Evolutionary conservation across 2,113 vertebrate species (phyloP).

Genomic region (Trematomus loennbergii): DNA sequence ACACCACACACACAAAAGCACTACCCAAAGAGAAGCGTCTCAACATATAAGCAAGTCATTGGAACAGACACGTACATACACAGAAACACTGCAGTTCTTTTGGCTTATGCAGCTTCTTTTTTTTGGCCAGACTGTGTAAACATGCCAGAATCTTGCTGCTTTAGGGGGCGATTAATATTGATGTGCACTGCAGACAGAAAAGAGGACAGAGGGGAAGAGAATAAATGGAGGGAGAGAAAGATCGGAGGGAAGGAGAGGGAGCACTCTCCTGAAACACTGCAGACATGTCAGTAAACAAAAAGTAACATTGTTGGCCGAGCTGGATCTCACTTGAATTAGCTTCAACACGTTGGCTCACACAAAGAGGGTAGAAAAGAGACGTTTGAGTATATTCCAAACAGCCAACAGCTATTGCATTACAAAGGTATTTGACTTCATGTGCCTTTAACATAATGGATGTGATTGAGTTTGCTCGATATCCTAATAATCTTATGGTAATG

Average conservation of each 20-base stretch:
- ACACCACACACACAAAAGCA: too few relatives aligned
- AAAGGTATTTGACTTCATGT: not conserved
- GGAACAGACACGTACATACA: not conserved
- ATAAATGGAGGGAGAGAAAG: conserved; percentile 6
- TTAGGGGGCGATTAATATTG: conserved; percentile 71
- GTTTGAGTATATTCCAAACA: not conserved
- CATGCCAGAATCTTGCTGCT: conserved; percentile 63
- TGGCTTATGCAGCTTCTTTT: conserved; percentile 32
- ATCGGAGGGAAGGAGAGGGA: conserved; percentile 2
- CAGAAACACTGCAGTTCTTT: conserved; percentile 21
- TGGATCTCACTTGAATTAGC: conserved; percentile 71
- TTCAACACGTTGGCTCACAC: conserved; percentile 21
- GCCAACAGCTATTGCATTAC: not conserved
- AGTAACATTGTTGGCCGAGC: conserved; percentile 48
- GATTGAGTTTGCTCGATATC: not conserved
- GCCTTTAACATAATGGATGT: not conserved
- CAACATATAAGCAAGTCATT: not conserved
- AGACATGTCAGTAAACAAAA: conserved; percentile 74
- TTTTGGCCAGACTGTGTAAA: conserved; percentile 53
- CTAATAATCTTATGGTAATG: not conserved
- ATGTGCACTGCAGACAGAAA: conserved; percentile 67
- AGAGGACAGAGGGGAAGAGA: conserved; percentile 18
- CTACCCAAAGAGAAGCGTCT: not conserved
- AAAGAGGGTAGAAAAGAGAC: not conserved
- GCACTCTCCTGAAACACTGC: conserved; percentile 46